Conservation (phyloP, 1,140 invertebrate genomes). For the Atta texana region DNA sequence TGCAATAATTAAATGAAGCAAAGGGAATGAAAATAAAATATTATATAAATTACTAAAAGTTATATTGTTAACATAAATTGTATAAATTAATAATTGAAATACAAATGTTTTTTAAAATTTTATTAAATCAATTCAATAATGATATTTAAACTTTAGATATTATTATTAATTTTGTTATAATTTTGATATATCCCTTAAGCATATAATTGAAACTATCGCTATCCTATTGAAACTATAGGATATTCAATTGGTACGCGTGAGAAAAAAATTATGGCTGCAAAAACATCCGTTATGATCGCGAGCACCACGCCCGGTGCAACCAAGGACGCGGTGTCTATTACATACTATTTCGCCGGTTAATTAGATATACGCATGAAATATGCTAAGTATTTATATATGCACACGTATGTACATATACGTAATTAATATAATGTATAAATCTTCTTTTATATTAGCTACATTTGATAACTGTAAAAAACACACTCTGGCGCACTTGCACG, state of each 20-base stretch:
- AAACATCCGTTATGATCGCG: slow-evolving; percentile 51
- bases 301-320: slow-evolving; percentile 28
- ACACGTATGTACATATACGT: background rate
- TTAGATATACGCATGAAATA: background rate
- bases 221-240: too few species aligned
- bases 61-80: background rate
- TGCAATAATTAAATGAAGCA: background rate
- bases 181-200: background rate
- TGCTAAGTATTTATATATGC: background rate
- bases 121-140: background rate
- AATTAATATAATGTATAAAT: background rate
- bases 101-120: background rate
- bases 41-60: slow-evolving; percentile 1
- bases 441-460: background rate
- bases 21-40: slow-evolving; percentile 10
- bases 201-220: too few species aligned
- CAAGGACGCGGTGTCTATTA: slow-evolving; percentile 33
- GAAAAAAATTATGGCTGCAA: slow-evolving; percentile 66
- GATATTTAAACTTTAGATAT: background rate
- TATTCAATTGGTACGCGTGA: slow-evolving; percentile 2
- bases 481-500: slow-evolving; percentile 8
- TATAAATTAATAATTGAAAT: too few species aligned
- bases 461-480: slow-evolving; percentile 43
- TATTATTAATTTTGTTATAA: background rate
- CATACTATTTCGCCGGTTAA: slow-evolving; percentile 19